Percentiles rank a stretch among this genome's conserved stretches.
These are phyloP conservation scores for Ectropis crepuscularia DNA, from an alignment of 2,888 invertebrate genomes.

Conservation along the genomic window DNA sequence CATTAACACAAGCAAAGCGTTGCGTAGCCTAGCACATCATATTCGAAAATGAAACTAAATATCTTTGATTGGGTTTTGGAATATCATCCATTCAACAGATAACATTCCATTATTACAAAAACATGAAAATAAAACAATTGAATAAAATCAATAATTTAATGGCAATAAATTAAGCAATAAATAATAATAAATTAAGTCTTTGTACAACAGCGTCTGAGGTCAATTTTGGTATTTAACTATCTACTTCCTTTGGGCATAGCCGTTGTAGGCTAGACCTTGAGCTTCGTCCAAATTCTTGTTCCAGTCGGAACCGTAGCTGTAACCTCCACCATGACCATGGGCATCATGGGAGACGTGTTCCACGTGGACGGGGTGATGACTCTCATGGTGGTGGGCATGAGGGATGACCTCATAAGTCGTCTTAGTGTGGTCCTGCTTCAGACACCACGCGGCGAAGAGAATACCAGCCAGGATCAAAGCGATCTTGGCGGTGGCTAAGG, in stretches of 20 bases:
- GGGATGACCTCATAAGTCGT: conserved; percentile 79
- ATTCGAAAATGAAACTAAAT: no score
- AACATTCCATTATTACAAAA: background rate
- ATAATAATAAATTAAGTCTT: conserved; percentile 67
- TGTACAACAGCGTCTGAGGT: conserved; percentile 64
- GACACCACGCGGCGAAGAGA: conserved; percentile 81
- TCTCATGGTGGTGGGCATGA: conserved; percentile 81
- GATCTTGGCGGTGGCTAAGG: conserved; percentile 92
- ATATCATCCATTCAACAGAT: no score
- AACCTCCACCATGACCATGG: conserved; percentile 61
- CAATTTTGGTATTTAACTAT: conserved; percentile 36
- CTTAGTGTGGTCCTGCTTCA: conserved; percentile 76
- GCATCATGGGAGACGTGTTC: conserved; percentile 76
- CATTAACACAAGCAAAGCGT: no score
- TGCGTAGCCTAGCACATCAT: no score
- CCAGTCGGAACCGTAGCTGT: conserved; percentile 76
- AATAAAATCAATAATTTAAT: conserved; percentile 71
- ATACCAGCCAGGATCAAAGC: conserved; percentile 90
- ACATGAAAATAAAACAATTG: conserved; percentile 45
- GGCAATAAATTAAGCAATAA: conserved; percentile 76
- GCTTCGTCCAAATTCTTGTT: conserved; percentile 86
- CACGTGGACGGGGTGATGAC: conserved; percentile 86
- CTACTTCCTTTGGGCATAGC: conserved; percentile 57
- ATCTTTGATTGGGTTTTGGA: no score
- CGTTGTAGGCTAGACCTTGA: conserved; percentile 89